Conservation (phyloP, 2,113 vertebrate species). For the Lophotis ruficrista region DNA sequence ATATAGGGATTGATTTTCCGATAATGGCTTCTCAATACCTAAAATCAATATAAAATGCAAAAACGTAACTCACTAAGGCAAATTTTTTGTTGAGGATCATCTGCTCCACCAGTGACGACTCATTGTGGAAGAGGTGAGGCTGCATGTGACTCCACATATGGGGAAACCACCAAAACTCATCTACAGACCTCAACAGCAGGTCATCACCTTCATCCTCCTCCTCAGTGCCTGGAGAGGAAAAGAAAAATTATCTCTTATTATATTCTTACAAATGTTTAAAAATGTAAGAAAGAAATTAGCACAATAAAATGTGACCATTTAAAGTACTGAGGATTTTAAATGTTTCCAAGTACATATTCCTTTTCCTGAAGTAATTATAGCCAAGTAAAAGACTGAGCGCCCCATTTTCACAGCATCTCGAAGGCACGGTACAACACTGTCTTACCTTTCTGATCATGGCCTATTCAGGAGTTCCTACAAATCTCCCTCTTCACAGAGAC, state of each 20-base stretch:
- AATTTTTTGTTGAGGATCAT: slow-evolving; percentile 99
- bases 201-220: slow-evolving; percentile 95
- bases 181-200: slow-evolving; percentile 86
- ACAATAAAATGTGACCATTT: background rate
- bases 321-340: background rate
- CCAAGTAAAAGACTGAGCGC: background rate
- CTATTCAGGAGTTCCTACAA: background rate
- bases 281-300: background rate
- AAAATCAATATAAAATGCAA: background rate
- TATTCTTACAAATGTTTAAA: background rate
- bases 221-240: slow-evolving; percentile 78
- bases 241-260: background rate
- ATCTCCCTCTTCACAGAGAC: background rate
- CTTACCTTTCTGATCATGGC: background rate
- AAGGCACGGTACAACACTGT: background rate
- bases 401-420: background rate
- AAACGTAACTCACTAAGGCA: slow-evolving; percentile 86
- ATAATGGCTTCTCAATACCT: background rate
- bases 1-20: background rate
- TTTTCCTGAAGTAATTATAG: background rate
- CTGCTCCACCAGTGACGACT: slow-evolving; percentile 94
- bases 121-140: slow-evolving; percentile 97
- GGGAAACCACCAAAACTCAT: slow-evolving; percentile 99
- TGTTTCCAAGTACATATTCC: background rate
- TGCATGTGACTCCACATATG: slow-evolving; percentile 99